phyloP scores from a whole-genome alignment of 2,797 vertebrate species.

The Peromyscus melanophrys region DNA sequence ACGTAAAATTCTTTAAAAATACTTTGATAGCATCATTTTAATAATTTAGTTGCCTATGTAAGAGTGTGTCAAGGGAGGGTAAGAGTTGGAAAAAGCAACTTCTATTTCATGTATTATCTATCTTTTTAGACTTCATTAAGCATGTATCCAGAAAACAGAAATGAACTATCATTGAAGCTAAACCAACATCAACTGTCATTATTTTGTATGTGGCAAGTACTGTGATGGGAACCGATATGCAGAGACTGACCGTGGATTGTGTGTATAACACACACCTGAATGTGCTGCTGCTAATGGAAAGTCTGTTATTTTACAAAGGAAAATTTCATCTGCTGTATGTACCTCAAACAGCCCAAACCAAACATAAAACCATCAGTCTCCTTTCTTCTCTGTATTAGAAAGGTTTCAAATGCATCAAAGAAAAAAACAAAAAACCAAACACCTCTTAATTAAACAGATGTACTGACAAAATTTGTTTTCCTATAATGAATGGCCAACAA shows the following conservation, averaged over 20 bases:
- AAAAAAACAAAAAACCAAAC: not conserved
- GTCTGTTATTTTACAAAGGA: constrained; percentile 43
- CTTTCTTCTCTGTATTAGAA: not conserved
- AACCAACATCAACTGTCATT: not conserved
- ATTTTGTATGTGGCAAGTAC: constrained; percentile 11
- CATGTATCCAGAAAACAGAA: not conserved
- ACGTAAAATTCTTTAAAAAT: constrained; percentile 16
- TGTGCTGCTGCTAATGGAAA: not conserved
- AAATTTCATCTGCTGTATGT: not conserved
- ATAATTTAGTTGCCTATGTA: not conserved
- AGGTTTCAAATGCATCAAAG: not conserved
- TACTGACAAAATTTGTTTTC: constrained; percentile 42
- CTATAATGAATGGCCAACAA: not conserved
- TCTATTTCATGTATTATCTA: not conserved
- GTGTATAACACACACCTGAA: not conserved
- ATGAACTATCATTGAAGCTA: not conserved
- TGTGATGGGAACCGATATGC: not conserved
- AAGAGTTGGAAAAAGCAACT: not conserved
- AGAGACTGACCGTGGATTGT: not conserved
- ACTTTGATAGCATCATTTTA: not conserved
- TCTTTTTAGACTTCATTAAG: not conserved
- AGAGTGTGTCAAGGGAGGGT: not conserved
- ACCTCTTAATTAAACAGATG: not conserved
- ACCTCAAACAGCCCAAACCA: not conserved
- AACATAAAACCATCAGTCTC: not conserved